phyloP scores from a whole-genome alignment of 2,113 vertebrate genomes.

The Halichoerus grypus region DNA sequence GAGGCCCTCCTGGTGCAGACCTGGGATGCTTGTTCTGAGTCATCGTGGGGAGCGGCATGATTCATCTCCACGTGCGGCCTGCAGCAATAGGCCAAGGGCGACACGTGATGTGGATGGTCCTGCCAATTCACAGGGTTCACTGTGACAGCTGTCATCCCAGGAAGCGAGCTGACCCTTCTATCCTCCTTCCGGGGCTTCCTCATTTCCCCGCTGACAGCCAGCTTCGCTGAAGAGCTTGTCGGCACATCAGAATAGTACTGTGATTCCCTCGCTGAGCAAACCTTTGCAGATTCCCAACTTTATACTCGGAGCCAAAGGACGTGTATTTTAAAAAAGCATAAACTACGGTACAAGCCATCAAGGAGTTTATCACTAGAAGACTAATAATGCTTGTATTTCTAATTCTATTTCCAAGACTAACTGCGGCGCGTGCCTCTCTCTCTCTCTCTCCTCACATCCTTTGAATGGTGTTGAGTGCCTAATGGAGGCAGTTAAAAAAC shows the following conservation, averaged over 20 bases:
- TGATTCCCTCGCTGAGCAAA: neutral
- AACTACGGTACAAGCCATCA: neutral
- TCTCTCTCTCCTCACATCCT: neutral
- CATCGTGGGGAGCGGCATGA: rapidly evolving
- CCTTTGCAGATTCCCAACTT: neutral
- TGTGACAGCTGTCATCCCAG: neutral
- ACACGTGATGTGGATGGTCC: rapidly evolving
- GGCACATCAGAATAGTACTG: neutral
- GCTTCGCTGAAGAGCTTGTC: neutral
- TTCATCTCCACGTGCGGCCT: rapidly evolving
- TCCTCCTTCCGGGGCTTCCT: neutral
- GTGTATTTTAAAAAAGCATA: neutral
- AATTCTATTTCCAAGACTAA: neutral
- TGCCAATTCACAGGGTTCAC: rapidly evolving
- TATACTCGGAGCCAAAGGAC: neutral
- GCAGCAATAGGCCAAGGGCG: rapidly evolving
- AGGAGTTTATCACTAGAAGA: neutral
- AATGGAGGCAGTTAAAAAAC: neutral
- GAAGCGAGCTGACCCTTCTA: neutral
- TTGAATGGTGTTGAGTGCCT: neutral
- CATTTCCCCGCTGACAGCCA: neutral
- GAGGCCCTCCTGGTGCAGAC: neutral
- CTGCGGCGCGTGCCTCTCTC: neutral
- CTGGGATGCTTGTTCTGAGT: neutral
- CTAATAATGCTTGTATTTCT: neutral